A percentile compares a stretch with the other conserved stretches of the same genome.
Conservation (phyloP, 2,888 invertebrate genomes). For the Drosophila neoperkinsi region DNA sequence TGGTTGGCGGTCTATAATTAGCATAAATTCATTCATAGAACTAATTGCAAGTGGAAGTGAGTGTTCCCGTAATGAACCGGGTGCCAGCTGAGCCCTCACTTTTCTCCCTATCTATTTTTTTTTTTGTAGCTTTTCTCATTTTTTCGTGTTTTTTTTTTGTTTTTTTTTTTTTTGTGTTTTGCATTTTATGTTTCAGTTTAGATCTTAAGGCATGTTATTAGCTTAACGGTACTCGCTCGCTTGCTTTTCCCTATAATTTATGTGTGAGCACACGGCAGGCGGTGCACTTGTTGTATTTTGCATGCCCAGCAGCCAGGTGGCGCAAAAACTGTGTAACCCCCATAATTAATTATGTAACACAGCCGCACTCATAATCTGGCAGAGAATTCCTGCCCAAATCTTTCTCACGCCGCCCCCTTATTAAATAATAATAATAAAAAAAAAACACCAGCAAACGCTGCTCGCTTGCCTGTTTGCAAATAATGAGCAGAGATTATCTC, state of each 20-base stretch:
- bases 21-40: slow-evolving; percentile 78
- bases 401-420: slow-evolving; percentile 73
- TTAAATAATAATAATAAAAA: slow-evolving; percentile 52
- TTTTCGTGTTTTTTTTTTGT: background rate
- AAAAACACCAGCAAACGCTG: background rate
- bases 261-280: slow-evolving; percentile 71
- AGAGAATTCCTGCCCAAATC: slow-evolving; percentile 34
- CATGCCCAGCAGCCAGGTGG: slow-evolving; percentile 56
- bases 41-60: slow-evolving; percentile 77
- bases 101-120: slow-evolving; percentile 22
- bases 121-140: slow-evolving; percentile 10
- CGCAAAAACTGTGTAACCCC: slow-evolving; percentile 44
- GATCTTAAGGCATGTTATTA: slow-evolving; percentile 66
- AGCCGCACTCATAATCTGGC: slow-evolving; percentile 37
- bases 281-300: slow-evolving; percentile 63
- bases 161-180: slow-evolving; percentile 10
- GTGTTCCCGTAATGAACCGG: slow-evolving; percentile 67
- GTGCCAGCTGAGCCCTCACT: slow-evolving; percentile 52
- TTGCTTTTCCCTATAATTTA: slow-evolving; percentile 67
- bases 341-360: slow-evolving; percentile 77
- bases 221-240: slow-evolving; percentile 65
- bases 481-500: slow-evolving; percentile 77
- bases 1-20: slow-evolving; percentile 67
- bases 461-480: slow-evolving; percentile 51
- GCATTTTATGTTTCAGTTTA: slow-evolving; percentile 55